Evolutionary conservation across 2,888 invertebrate species (phyloP), one percentile per base, ranked within the genome.

Genomic region (Erebia aethiops): DNA sequence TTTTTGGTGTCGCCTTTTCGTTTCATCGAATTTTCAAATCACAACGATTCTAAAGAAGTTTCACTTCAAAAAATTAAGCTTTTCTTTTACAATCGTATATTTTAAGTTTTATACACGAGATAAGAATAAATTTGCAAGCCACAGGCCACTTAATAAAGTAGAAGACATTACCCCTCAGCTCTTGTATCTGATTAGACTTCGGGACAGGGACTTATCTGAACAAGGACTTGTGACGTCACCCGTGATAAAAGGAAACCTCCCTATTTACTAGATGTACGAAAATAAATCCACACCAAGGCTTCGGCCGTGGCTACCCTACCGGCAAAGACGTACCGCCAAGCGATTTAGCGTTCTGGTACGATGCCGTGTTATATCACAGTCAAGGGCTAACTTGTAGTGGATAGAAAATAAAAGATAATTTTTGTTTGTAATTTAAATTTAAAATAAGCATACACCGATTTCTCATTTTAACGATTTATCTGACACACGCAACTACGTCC

Each of bases 51-150:
- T n/a, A n/a, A n/a, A n/a, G n/a, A n/a, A n/a, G n/a, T n/a, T n/a
- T n/a, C n/a, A n/a, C n/a, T n/a, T n/a, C 14, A n/a, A 51, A 51
- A 14, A 51, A 51, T 51, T 7, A 51, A 51, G n/a, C 5, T 51
- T 51, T 51, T 49, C 14, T 49, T 49, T 49, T 51, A 51, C 8
- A 8, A 51, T n/a, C 51, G n/a, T 51, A 51, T n/a, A 10, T 14
- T 49, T 49, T 49, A 14, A 52, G 16, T 52, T 16, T 16, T 9
- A 2, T 2, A 16, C 56, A 13, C n/a, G 7, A 21, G 56, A 21
- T 43, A 16, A 43, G 60, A 60, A 60, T 60, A 62, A 62, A 62
- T 49, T 62, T 21, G 46, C 61, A 62, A 62, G 2, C 61, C 61
- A 14, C 46, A 62, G 43, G 13, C 18, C 61, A 46, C 46, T 62